Conservation (phyloP, 2,888 invertebrate genomes). For the Trisateles emortualis region DNA sequence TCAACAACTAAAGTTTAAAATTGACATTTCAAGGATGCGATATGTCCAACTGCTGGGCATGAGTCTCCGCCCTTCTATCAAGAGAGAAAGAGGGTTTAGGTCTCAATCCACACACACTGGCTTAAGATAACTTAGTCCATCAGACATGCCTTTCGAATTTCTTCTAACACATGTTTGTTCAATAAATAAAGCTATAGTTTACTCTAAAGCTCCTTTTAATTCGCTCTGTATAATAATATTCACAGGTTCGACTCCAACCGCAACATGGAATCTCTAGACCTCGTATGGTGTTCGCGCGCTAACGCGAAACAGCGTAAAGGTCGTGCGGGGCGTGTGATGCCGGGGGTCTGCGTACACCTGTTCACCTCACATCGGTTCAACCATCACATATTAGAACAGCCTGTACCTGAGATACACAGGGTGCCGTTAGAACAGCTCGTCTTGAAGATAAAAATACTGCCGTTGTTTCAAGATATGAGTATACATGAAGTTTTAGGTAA, state of each 20-base stretch:
- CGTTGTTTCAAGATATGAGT: slow-evolving; percentile 78
- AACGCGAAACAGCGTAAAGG: slow-evolving; percentile 96
- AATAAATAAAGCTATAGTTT: too few relatives aligned
- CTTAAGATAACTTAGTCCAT: too few relatives aligned
- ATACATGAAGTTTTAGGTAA: slow-evolving; percentile 85
- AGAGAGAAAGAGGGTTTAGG: too few relatives aligned
- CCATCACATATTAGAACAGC: slow-evolving; percentile 90
- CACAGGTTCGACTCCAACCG: slow-evolving; percentile 91
- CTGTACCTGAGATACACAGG: slow-evolving; percentile 95
- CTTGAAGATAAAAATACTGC: slow-evolving; percentile 91
- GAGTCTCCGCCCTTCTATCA: too few relatives aligned
- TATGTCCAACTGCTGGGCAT: too few relatives aligned
- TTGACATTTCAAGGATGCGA: too few relatives aligned
- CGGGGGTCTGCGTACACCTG: slow-evolving; percentile 95
- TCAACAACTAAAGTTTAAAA: too few relatives aligned
- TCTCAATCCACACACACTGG: too few relatives aligned
- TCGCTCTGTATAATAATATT: too few relatives aligned
- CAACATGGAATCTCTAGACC: slow-evolving; percentile 95
- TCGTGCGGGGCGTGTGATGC: slow-evolving; percentile 95
- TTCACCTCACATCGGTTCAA: slow-evolving; percentile 92
- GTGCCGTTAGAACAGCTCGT: slow-evolving; percentile 95
- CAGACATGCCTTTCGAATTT: too few relatives aligned
- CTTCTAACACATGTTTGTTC: too few relatives aligned
- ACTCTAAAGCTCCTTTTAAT: background rate
- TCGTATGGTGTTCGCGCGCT: slow-evolving; percentile 96